Base-by-base conservation (phyloP, 2,888 invertebrate genomes). In the Gymnosoma rotundatum region DNA sequence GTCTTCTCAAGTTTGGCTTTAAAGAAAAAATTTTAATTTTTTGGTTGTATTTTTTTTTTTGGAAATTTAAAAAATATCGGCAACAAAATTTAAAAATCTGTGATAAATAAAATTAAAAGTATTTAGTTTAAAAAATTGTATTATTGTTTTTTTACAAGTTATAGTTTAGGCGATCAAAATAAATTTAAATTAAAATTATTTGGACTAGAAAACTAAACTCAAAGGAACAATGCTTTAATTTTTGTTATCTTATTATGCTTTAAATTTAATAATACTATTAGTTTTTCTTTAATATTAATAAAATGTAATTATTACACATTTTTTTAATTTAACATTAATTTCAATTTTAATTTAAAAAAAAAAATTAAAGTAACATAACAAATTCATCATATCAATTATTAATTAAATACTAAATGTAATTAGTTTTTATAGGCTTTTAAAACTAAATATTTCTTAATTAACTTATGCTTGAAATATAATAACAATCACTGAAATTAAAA, bases 61-160 rank as follows among this genome's bases (percentile, higher is more conserved):
- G 61, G 48, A 78, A 63, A 25, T 74, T 63, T 45, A 21, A 4
- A 63, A 54, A 63, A 73, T 69, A 82, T 82, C 64, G 81, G 75
- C 75, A 64, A 74, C 76, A 81, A 78, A 84, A 84, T 84, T 66
- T 66, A 84, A n/a, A 81, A 84, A 84, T 84, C 84, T 84, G 84
- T 84, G 84, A 84, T 84, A 84, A 73, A 63, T 74, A 58, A 84
- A 61, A 50, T 12, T 58, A 66, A 69, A 78, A 42, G 48, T 60
- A 74, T 74, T 84, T 84, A 84, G 73, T 84, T 78, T 58, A 21
- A 67, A 79, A 66, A 36, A 45, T 76, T 32, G 54, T 70, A 58
- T 74, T 50, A 75, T 52, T 72, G 5, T 60, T 58, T 48, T 76
- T 81, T 78, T 80, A 67, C 36, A 69, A 78, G 78, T 74, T 63